phyloP scores from a whole-genome alignment of 2,888 invertebrate genomes.

The Drosophila algonquin region DNA sequence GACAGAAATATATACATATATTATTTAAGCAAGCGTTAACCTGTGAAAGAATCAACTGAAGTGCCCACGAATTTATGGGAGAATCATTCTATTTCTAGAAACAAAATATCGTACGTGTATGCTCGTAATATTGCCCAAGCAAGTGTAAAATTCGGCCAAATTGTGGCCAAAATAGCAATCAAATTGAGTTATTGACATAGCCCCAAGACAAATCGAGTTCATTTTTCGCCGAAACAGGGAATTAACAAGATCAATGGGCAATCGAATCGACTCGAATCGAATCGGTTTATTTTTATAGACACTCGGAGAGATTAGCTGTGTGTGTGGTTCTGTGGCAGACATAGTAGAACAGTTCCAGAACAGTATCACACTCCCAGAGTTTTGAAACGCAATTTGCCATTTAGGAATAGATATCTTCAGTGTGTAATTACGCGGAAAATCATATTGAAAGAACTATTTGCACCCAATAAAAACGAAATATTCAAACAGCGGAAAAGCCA shows the following conservation, averaged over 20 bases:
- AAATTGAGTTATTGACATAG: slow-evolving; percentile 36
- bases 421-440: background rate
- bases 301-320: background rate
- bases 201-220: slow-evolving; percentile 1
- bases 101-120: slow-evolving; percentile 22
- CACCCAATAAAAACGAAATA: background rate
- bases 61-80: slow-evolving; percentile 38
- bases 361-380: background rate
- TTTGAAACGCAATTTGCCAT: background rate
- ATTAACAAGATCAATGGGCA: background rate
- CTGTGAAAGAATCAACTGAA: slow-evolving; percentile 47
- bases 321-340: background rate
- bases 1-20: slow-evolving; percentile 10
- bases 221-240: slow-evolving; percentile 17
- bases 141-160: slow-evolving; percentile 17
- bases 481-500: slow-evolving; percentile 3
- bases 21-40: slow-evolving; percentile 61
- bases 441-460: background rate
- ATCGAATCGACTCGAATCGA: slow-evolving; percentile 2
- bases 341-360: no score
- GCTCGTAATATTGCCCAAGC: slow-evolving; percentile 18
- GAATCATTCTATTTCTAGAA: slow-evolving; percentile 18
- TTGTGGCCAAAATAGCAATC: slow-evolving; percentile 21
- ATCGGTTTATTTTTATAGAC: slow-evolving; percentile 11
- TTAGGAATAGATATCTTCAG: background rate